Evolutionary conservation across 2,888 invertebrate genomes (phyloP).

Genomic region (Phaonia tiefii): DNA sequence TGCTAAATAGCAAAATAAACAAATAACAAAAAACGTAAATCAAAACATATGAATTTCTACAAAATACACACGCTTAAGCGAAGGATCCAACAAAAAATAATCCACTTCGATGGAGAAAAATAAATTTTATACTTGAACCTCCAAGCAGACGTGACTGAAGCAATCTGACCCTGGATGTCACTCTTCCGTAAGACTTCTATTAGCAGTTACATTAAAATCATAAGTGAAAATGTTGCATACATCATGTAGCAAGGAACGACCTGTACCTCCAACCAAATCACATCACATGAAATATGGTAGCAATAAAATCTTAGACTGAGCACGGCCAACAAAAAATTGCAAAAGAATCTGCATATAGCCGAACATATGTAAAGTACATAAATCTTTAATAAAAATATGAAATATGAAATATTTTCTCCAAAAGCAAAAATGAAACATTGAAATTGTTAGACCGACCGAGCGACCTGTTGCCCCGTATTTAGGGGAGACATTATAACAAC

Average conservation of each 20-base stretch:
- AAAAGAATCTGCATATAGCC: slow-evolving; percentile 16
- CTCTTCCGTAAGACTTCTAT: slow-evolving; percentile 30
- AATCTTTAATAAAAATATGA: slow-evolving; percentile 49
- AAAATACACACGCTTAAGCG: slow-evolving; percentile 52
- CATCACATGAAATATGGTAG: slow-evolving; percentile 30
- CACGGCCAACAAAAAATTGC: not conserved
- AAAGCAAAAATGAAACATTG: slow-evolving; percentile 10
- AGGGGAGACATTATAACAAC: slow-evolving; percentile 28
- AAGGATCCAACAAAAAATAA: slow-evolving; percentile 42
- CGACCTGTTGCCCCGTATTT: slow-evolving; percentile 60
- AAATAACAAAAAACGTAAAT: slow-evolving; percentile 52
- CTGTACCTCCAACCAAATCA: not conserved
- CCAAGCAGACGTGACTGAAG: not conserved
- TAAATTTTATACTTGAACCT: slow-evolving; percentile 9
- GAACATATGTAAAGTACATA: not conserved
- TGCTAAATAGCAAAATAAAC: slow-evolving; percentile 14
- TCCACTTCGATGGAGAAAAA: slow-evolving; percentile 2
- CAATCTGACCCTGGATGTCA: not conserved
- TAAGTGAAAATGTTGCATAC: slow-evolving; percentile 58
- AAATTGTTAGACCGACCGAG: slow-evolving; percentile 21
- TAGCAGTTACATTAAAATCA: slow-evolving; percentile 48
- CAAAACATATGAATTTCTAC: slow-evolving; percentile 46
- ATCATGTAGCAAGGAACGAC: slow-evolving; percentile 20
- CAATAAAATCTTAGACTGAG: slow-evolving; percentile 12
- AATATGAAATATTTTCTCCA: not conserved